Conservation (phyloP, 2,113 vertebrate genomes). For the Acanthisitta chloris region DNA sequence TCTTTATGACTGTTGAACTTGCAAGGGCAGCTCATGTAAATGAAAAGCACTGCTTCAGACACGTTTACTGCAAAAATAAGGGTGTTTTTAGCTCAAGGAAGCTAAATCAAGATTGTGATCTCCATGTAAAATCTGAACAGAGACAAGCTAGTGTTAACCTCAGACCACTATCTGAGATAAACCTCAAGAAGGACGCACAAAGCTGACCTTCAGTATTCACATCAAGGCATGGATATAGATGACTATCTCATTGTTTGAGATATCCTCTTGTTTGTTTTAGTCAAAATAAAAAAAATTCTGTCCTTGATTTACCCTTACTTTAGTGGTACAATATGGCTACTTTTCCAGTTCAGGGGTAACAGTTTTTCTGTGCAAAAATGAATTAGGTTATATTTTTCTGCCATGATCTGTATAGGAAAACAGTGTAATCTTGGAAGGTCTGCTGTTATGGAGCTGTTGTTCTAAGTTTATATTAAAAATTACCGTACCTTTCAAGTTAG, state of each 20-base stretch:
- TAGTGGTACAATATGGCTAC: background rate
- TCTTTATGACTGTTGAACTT: background rate
- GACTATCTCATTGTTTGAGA: background rate
- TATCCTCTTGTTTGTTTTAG: background rate
- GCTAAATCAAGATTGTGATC: conserved; percentile 32
- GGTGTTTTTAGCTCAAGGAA: background rate
- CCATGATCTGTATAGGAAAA: background rate
- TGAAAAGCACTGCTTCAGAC: background rate
- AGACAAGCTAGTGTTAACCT: background rate
- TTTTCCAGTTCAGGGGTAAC: background rate
- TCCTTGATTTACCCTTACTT: conserved; percentile 6
- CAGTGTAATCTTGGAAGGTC: background rate
- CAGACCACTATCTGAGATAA: conserved; percentile 7
- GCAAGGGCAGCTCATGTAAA: background rate
- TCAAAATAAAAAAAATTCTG: background rate
- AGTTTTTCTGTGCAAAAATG: background rate
- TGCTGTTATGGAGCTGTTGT: background rate
- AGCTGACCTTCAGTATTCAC: background rate
- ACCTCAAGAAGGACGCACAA: background rate
- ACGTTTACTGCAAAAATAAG: background rate
- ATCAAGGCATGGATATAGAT: background rate
- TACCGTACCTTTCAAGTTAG: background rate
- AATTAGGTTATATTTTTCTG: background rate
- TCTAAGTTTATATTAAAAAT: conserved; percentile 7
- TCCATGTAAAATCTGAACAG: background rate